Conservation (phyloP, 2,113 vertebrate species). For the Silurus meridionalis region DNA sequence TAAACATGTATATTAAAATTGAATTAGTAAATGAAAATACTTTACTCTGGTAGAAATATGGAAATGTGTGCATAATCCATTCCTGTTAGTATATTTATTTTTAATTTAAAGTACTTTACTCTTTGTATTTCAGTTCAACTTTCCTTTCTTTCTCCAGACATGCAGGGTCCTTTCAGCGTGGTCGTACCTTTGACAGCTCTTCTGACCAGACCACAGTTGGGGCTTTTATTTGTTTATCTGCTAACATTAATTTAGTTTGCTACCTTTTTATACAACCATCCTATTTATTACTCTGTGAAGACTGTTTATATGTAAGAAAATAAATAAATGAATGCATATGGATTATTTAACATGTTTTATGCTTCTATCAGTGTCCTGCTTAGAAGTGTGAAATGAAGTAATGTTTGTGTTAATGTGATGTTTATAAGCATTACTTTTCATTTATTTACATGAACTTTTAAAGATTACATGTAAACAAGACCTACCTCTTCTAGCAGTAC, state of each 20-base stretch:
- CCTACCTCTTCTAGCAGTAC: too few species aligned
- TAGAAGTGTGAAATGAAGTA: background rate
- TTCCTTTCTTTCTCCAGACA: slow-evolving; percentile 6
- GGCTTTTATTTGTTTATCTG: background rate
- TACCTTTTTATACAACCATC: background rate
- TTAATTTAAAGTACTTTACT: too few species aligned
- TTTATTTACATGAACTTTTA: too few species aligned
- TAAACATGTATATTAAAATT: too few species aligned
- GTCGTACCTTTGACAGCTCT: background rate
- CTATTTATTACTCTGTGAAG: slow-evolving; percentile 9
- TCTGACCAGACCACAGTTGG: background rate
- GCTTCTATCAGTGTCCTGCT: background rate
- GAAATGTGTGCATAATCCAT: background rate
- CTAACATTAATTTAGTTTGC: background rate
- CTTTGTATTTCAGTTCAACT: background rate
- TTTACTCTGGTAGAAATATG: background rate
- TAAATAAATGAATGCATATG: background rate
- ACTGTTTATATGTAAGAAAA: background rate
- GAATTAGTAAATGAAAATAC: background rate
- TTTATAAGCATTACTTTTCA: too few species aligned
- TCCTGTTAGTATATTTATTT: too few species aligned
- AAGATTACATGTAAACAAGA: too few species aligned
- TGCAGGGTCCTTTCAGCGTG: background rate
- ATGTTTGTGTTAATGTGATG: background rate
- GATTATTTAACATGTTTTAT: background rate